Base-by-base conservation (phyloP, 2,888 invertebrate genomes). In the Brenthis daphne region DNA sequence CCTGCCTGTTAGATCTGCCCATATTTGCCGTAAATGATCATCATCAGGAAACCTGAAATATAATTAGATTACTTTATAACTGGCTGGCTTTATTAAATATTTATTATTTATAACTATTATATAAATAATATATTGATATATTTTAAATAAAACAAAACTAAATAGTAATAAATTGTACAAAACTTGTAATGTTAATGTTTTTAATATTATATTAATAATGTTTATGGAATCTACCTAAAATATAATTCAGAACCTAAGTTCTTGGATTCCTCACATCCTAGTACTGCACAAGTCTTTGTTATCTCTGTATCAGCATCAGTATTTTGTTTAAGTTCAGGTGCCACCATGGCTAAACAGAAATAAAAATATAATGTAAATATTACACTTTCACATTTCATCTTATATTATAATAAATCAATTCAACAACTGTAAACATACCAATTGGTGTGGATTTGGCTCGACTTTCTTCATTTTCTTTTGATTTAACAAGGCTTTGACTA, bases 241-340 rank as follows among this genome's bases (percentile, higher is more conserved):
- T 89, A 92, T 67, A 87, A 86, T 50, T 89, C 87, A 0, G 85
- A 79, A 70, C 88, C 86, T 68, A 90, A 77, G 73, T 85, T 87
- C 77, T 92, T 92, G 11, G 84, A 90, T 68, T 91, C 90, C 43
- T 92, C 92, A 78, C 92, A 92, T 20, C 92, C 92, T 20, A 88
- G 76, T 3, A 92, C 92, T 29, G 91, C 91, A 81, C 92, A 92
- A 5, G 88, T 84, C 73, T 90, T 91, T 0, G 89, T 86, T 51
- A 92, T 92, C 76, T 87, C 89, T 55, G 86, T 85, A 68, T 88
- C 78, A 3, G 77, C 78, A 67, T 88, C 91, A 0, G 84, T 77
- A 73, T 80, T 86, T 67, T 90, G 91, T 77, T 91, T 92, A 13
- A 90, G 73, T 78, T 92, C 92, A 6, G 92, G 92, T 29, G 92